phyloP scores from a whole-genome alignment of 2,888 invertebrate genomes.

The Eupithecia vulgata region DNA sequence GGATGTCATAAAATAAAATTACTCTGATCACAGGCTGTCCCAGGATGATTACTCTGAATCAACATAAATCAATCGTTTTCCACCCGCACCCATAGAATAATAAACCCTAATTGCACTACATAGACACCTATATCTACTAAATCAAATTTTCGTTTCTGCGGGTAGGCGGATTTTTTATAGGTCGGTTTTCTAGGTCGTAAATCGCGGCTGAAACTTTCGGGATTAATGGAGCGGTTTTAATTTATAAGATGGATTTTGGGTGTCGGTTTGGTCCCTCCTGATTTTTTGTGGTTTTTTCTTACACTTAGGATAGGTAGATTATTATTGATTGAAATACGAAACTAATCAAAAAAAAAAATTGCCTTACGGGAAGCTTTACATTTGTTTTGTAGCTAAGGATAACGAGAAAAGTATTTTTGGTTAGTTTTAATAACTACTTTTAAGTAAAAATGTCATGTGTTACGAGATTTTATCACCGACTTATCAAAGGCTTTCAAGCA shows the following conservation, averaged over 20 bases:
- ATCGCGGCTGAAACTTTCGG: conserved; percentile 63
- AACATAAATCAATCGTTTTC: conserved; percentile 78
- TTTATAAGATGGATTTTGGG: conserved; percentile 50
- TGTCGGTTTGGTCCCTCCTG: conserved; percentile 15
- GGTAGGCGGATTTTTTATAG: conserved; percentile 62
- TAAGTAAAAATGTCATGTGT: conserved; percentile 8
- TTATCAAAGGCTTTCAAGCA: conserved; percentile 35
- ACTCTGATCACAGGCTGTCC: conserved; percentile 70
- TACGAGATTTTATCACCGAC: conserved; percentile 27
- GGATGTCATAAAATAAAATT: conserved; percentile 75
- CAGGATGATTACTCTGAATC: conserved; percentile 76
- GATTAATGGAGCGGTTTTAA: conserved; percentile 58
- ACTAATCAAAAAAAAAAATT: not conserved
- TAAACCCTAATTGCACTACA: conserved; percentile 70
- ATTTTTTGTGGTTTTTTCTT: conserved; percentile 9
- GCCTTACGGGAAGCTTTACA: not conserved
- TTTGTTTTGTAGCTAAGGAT: no score
- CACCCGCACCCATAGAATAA: conserved; percentile 65
- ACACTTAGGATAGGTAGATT: not conserved
- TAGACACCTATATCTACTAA: conserved; percentile 61
- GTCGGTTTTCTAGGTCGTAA: conserved; percentile 63
- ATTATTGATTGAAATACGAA: not conserved
- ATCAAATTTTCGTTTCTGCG: conserved; percentile 77
- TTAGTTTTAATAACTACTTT: not conserved
- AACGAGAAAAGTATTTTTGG: not conserved